Evolutionary conservation across 2,113 vertebrate genomes (phyloP), one percentile per base, ranked within the genome.

Genomic region (Larimichthys polyactis): DNA sequence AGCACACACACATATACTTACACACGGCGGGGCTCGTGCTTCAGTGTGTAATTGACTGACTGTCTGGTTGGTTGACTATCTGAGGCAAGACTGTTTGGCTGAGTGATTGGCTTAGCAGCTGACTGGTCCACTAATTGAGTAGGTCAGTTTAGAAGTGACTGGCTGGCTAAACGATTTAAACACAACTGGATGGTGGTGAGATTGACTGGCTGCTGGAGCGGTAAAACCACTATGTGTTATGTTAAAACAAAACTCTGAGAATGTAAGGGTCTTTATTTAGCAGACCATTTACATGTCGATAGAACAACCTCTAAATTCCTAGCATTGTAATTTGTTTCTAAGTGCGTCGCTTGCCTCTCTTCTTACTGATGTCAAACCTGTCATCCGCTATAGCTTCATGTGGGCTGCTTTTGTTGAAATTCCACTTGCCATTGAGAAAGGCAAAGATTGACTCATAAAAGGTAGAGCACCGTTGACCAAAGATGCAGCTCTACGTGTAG

Each of bases 61-160:
- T 87, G 58, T 59, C 55, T 84, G 87, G 70, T 86, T 81, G 84
- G 84, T 74, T 87, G 87, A 79, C 71, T 82, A 43, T 78, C 79
- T 77, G 68, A 86, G 80, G 76, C 48, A 29, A 46, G 59, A 66
- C 77, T 73, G 79, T 84, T 73, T 85, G 79, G 68, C 83, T 89
- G 81, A 90, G 71, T 79, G 79, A 89, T 75, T 80, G 75, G 75
- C 48, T 78, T 36, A 79, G 78, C 86, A 82, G 87, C 76, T 86
- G 88, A 87, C 83, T 89, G 79, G 54, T 84, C 83, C 44, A 32
- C 83, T 90, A 91, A 91, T 90, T 86, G 72, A 75, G 82, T 82
- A 65, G 86, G 83, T 90, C 73, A 54, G 75, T 81, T 79, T 79
- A 15, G 72, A 79, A 89, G 69, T 54, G 87, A 91, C 79, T 84